A percentile compares a stretch with the other conserved stretches of the same genome.
These are phyloP conservation scores for Coccyzus lansbergi DNA, from an alignment of 2,797 vertebrate genomes.

Conservation along the genomic window DNA sequence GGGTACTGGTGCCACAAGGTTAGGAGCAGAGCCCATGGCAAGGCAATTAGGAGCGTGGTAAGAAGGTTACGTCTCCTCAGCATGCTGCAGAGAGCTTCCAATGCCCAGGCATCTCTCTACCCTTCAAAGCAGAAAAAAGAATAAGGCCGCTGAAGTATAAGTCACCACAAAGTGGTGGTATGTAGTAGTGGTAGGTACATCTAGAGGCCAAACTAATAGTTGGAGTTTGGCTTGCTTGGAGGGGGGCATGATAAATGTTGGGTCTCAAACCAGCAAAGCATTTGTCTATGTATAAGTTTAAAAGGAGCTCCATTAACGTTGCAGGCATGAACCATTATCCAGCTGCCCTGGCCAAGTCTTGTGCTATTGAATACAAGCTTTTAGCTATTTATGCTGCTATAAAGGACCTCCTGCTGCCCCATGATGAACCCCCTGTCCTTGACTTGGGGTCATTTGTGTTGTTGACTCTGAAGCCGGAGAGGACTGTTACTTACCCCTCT, in stretches of 20 bases:
- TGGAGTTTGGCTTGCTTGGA: background rate
- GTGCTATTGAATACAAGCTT: background rate
- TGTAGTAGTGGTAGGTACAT: no score
- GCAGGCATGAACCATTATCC: background rate
- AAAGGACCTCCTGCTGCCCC: background rate
- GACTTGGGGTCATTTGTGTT: background rate
- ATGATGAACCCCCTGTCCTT: background rate
- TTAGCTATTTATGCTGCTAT: background rate
- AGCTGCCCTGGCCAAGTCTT: background rate
- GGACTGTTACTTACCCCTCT: background rate
- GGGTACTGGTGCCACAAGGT: constrained; percentile 88
- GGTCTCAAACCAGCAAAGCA: background rate
- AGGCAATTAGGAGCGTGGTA: constrained; percentile 87
- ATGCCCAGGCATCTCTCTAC: constrained; percentile 73
- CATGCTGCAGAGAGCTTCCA: constrained; percentile 80
- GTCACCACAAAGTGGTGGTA: background rate
- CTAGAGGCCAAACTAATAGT: background rate
- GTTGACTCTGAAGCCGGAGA: background rate
- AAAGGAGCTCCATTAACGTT: background rate
- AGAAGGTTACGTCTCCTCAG: constrained; percentile 89
- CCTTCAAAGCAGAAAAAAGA: constrained; percentile 25
- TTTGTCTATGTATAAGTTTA: background rate
- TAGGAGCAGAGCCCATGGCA: constrained; percentile 90
- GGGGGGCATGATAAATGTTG: background rate
- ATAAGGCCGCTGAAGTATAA: background rate